phyloP scores from a whole-genome alignment of 2,113 vertebrate species.

The Psittacara wagleri region DNA sequence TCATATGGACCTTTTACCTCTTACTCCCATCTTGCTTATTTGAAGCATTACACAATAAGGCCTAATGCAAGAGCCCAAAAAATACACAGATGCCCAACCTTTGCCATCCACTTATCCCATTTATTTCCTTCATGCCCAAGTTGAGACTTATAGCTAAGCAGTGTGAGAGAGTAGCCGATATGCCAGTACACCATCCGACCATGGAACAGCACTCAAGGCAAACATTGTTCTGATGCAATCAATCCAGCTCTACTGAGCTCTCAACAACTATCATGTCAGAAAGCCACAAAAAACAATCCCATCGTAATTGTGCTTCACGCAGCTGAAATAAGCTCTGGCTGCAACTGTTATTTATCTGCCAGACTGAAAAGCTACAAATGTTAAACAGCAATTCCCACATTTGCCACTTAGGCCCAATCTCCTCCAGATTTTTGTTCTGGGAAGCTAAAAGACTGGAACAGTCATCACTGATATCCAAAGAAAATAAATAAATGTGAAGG shows the following conservation, averaged over 20 bases:
- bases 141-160: neutral
- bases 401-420: neutral
- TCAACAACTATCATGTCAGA: neutral
- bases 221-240: neutral
- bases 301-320: rapidly evolving
- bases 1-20: neutral
- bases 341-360: neutral
- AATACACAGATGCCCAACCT: rapidly evolving
- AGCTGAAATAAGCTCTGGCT: neutral
- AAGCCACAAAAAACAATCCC: neutral
- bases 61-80: neutral
- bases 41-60: neutral
- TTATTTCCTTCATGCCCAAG: neutral
- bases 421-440: neutral
- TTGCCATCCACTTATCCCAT: neutral
- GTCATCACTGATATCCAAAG: neutral
- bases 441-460: neutral
- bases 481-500: neutral
- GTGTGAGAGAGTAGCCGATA: neutral
- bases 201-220: neutral
- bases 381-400: neutral
- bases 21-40: neutral
- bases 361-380: neutral
- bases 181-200: neutral
- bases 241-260: neutral